These are phyloP conservation scores for Bos indicus DNA, from an alignment of 2,113 vertebrate genomes.

Conservation along the genomic window DNA sequence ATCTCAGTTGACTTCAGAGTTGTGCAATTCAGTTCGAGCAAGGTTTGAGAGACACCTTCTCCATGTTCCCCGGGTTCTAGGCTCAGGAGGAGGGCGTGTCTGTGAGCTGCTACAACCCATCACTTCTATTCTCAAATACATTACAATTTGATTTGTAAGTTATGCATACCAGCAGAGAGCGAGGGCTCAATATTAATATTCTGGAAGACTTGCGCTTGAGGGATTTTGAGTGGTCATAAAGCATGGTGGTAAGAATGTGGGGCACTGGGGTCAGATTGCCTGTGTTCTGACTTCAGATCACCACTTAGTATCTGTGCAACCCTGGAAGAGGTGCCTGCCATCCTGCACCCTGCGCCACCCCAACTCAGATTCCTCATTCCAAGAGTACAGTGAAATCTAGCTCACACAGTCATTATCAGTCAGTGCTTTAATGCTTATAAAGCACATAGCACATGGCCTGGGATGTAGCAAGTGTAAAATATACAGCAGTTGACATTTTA, in stretches of 20 bases:
- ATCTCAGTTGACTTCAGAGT: neutral
- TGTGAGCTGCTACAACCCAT: neutral
- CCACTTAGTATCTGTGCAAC: neutral
- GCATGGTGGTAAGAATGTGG: neutral
- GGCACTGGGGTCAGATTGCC: neutral
- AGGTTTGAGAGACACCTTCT: neutral
- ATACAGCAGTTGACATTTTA: neutral
- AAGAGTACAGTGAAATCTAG: neutral
- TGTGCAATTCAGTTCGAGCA: neutral
- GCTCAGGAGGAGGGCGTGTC: neutral
- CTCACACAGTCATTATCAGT: neutral
- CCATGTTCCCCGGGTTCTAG: neutral
- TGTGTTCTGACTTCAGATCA: neutral
- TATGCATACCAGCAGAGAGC: neutral
- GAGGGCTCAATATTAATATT: neutral
- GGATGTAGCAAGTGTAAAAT: neutral
- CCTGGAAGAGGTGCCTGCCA: neutral
- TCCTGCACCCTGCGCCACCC: neutral
- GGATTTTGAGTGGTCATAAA: slow-evolving; percentile 12
- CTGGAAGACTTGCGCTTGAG: neutral
- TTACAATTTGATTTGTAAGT: neutral
- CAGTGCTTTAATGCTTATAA: neutral
- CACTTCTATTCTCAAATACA: neutral
- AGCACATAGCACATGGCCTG: neutral
- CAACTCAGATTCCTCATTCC: neutral